These are phyloP conservation scores for Drosophila atripex DNA, from an alignment of 2,888 invertebrate species.

Conservation along the genomic window DNA sequence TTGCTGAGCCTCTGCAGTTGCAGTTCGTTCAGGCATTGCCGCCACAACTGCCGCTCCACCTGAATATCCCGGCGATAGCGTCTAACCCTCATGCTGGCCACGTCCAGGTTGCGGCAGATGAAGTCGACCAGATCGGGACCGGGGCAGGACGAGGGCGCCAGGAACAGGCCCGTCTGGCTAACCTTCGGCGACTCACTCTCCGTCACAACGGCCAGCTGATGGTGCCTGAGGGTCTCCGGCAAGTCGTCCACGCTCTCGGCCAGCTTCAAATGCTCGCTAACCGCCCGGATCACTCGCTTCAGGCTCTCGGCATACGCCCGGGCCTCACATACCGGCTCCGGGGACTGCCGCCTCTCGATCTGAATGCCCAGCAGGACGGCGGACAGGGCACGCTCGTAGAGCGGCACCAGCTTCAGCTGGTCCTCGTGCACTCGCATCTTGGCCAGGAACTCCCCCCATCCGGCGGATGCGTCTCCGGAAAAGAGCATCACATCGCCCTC, in stretches of 20 bases:
- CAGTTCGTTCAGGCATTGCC: constrained; percentile 87
- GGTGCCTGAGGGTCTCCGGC: constrained; percentile 88
- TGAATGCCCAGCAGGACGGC: constrained; percentile 92
- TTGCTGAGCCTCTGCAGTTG: constrained; percentile 89
- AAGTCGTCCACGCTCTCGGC: constrained; percentile 84
- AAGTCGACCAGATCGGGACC: constrained; percentile 92
- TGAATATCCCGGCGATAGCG: constrained; percentile 90
- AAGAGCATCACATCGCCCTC: constrained; percentile 95
- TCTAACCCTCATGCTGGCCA: constrained; percentile 86
- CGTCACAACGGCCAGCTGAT: constrained; percentile 87
- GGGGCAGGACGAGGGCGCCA: constrained; percentile 95
- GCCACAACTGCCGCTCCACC: constrained; percentile 89
- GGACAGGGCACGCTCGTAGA: constrained; percentile 92
- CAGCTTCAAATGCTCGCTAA: constrained; percentile 89
- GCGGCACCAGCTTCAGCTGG: constrained; percentile 89
- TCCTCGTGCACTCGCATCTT: constrained; percentile 90
- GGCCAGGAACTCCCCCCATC: constrained; percentile 94
- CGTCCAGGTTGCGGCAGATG: constrained; percentile 90
- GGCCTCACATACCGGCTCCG: constrained; percentile 90
- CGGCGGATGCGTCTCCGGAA: constrained; percentile 94
- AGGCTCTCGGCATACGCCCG: constrained; percentile 93
- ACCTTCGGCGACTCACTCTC: constrained; percentile 96
- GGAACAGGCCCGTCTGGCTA: constrained; percentile 95
- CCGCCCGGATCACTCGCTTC: constrained; percentile 91
- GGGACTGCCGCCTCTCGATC: constrained; percentile 93